Base-by-base conservation (phyloP, 2,888 invertebrate species). In the Eupeodes latifasciatus region DNA sequence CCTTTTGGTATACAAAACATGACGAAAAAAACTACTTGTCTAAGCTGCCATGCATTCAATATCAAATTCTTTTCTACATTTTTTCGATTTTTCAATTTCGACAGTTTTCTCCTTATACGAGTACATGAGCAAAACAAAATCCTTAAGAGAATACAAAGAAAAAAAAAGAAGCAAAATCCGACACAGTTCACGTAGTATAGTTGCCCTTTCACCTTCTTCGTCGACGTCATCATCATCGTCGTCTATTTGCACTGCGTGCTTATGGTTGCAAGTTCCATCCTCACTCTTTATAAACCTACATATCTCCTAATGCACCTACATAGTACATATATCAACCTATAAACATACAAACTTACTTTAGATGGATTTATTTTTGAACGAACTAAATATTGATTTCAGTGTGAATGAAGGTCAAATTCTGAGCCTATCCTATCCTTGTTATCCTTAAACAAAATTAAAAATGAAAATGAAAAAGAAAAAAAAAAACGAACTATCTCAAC, bases 151-250 rank as follows among this genome's bases (percentile, higher is more conserved):
- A 61, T 19, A 51, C 9, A 16, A 44, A 0, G 62, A 1, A 57
- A 16, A 36, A 36, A 44, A 66, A 19, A 19, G 19, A 19, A 19
- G 19, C 19, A 19, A 19, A 74, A 78, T 53, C 53, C 67, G 67
- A 74, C 85, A 85, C 62, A 81, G 85, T 81, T 85, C 85, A 81
- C 85, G 81, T 78, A 78, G 62, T 74, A 69, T 76, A 80, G 62
- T 81, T 85, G 74, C 78, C 85, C 85, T 85, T 78, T 78, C 74
- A 78, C 85, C 85, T 74, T 77, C 59, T 36, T 40, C 34, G 16
- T 47, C 47, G 40, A 16, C 59, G 1, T 7, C 40, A 40, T 71
- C 40, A 14, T 66, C 53, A 27, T 53, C 47, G 40, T 16, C 59
- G 5, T 7, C 40, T 71, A 67, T 85, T 81, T 85, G 57, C 49